phyloP scores from a whole-genome alignment of 2,113 vertebrate genomes.

The Tetraodon nigroviridis region DNA sequence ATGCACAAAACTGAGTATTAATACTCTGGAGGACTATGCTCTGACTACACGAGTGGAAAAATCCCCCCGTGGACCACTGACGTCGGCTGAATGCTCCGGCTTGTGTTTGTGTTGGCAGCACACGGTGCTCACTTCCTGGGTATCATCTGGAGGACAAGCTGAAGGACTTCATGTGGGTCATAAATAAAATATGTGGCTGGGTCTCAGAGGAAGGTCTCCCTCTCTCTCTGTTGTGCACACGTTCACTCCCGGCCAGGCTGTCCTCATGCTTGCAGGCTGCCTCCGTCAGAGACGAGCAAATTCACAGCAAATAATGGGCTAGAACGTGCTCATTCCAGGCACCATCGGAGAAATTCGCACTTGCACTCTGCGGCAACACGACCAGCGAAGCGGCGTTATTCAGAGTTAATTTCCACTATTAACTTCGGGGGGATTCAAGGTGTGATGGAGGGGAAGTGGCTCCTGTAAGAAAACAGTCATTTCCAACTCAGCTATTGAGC shows the following conservation, averaged over 20 bases:
- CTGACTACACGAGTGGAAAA: not conserved
- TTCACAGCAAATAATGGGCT: conserved; percentile 61
- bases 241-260: conserved; percentile 24
- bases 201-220: conserved; percentile 61
- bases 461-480: conserved; percentile 51
- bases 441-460: conserved; percentile 14
- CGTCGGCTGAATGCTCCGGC: conserved; percentile 39
- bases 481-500: conserved; percentile 54
- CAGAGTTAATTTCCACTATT: conserved; percentile 6
- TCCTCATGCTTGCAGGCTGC: conserved; percentile 34
- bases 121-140: conserved; percentile 66
- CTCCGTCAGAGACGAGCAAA: conserved; percentile 58
- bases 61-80: conserved; percentile 37
- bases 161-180: conserved; percentile 73
- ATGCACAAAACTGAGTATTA: conserved; percentile 19
- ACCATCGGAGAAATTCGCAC: conserved; percentile 31
- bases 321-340: conserved; percentile 60
- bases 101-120: conserved; percentile 48
- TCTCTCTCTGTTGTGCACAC: conserved; percentile 11
- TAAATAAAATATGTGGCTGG: conserved; percentile 71
- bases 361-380: conserved; percentile 7
- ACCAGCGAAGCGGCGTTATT: conserved; percentile 3
- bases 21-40: conserved; percentile 3
- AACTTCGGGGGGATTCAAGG: not conserved
- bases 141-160: conserved; percentile 71